Percentiles rank a stretch among this genome's conserved stretches.
These are phyloP conservation scores for Eulemur mongoz DNA, from an alignment of 2,797 vertebrate genomes.

Conservation along the genomic window DNA sequence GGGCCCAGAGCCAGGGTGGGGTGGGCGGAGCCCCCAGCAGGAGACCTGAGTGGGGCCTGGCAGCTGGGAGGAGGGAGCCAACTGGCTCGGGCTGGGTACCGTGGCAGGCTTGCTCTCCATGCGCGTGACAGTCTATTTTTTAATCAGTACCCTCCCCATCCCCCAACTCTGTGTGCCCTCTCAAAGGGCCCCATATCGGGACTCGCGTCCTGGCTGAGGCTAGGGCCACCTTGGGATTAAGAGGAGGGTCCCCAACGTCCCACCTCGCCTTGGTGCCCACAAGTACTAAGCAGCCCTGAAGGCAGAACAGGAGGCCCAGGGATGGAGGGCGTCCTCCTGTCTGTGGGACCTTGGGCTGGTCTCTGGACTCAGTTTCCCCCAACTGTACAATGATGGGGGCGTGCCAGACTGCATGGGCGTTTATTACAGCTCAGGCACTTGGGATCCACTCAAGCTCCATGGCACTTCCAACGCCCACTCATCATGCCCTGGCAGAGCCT, in stretches of 20 bases:
- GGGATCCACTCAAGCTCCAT: neutral
- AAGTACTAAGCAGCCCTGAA: neutral
- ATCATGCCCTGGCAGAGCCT: neutral
- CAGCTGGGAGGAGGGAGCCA: constrained; percentile 47
- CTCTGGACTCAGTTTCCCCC: neutral
- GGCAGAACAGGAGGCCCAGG: neutral
- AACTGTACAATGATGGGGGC: neutral
- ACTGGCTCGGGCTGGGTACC: constrained; percentile 36
- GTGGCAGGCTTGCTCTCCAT: constrained; percentile 25
- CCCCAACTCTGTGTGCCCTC: neutral
- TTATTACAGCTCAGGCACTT: neutral
- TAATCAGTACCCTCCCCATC: constrained; percentile 41
- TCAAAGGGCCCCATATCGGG: neutral
- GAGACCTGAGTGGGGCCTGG: constrained; percentile 49
- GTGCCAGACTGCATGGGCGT: neutral
- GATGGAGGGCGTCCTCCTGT: neutral
- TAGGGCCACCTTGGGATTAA: neutral
- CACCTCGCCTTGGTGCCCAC: neutral
- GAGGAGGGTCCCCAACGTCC: neutral
- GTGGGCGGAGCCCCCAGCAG: neutral
- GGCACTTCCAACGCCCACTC: neutral
- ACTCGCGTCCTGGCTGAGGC: neutral
- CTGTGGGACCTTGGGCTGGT: neutral
- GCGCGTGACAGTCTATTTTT: constrained; percentile 72
- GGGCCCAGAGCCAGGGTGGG: constrained; percentile 51